Evolutionary conservation across 2,113 vertebrate species (phyloP), one percentile per base, ranked within the genome.

Genomic region (Protomyctophum bolini): DNA sequence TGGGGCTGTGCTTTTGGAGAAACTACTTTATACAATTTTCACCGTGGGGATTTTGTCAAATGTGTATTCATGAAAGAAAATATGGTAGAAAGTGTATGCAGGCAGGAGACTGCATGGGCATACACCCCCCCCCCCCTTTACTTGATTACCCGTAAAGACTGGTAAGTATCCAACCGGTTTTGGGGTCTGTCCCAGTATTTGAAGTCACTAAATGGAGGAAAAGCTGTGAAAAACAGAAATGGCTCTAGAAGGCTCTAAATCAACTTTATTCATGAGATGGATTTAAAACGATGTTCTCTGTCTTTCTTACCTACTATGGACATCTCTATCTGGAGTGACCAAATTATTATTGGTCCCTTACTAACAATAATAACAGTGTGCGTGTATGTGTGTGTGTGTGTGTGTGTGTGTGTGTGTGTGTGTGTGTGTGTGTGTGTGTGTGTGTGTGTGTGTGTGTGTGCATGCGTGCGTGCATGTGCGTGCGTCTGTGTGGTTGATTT

Each of bases 381-480:
- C 81, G 69, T 82, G 68, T 64, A 51, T 66, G 28, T 2, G 70
- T 79, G 81, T 62, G 65, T 74, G 77, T 83, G 78, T 81, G 21
- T 28, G 4, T 66, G 6, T 46, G 68, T 59, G 58, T 59, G 58
- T 59, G 58, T 56, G 51, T 56, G 64, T 45, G 29, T 14, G 11
- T 2, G 51, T 11, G 12, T 46, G 28, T 58, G 57, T 58, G 57
- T 58, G 57, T 58, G 52, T n/a, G 52, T 50, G 47, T 51, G 51
- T 55, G 50, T 45, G 4, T 58, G 57, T 58, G 10, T 58, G 15
- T 29, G 21, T 21, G 57, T 29, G 15, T 33, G 57, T 58, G 4
- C 55, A 15, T 15, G n/a, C 2, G 15, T 5, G 49, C 7, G 63
- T 7, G 21, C n/a, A 10, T 3, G 0, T 54, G n/a, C n/a, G 11